Evolutionary conservation across 2,888 invertebrate species (phyloP), one percentile per base, ranked within the genome.

Genomic region (Leptodirus hochenwartii): DNA sequence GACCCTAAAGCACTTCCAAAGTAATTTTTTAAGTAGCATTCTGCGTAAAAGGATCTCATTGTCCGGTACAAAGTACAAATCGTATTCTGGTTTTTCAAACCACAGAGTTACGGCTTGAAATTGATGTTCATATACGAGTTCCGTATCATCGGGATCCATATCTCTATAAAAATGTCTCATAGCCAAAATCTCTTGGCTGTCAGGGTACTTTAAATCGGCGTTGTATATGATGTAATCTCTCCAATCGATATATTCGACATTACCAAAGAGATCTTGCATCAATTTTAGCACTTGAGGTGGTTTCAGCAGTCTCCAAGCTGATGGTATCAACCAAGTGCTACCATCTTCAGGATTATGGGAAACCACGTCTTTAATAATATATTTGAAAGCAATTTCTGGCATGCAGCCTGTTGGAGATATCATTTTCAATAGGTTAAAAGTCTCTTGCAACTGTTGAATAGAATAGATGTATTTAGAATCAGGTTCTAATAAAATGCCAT

Each of bases 141-240:
- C 60, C 1, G 40, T 49, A 2, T 33, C 25, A 14, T 52, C 45
- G 1, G 41, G 39, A 46, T 74, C 73, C 25, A 50, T 46, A 15
- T 54, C 54, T 17, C 61, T 48, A 34, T 67, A 67, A 4, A 44
- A 47, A 29, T 54, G 51, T 15, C 68, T 60, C 6, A 60, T 38
- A 10, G 54, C 44, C 23, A 73, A 20, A 20, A 20, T 58, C 54
- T 17, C 60, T 48, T 0, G 51, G 59, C 1, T 74, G 73, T 44
- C 58, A 64, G 72, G 72, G 45, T 56, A 64, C 24, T 54, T 50
- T 6, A 72, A 43, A 39, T 64, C 58, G 17, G 71, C 45, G 43
- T 65, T 66, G 42, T 62, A 64, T 37, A 74, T 54, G 8, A 74
- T 51, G 41, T 75, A 74, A 46, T 74, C 71, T 41, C 64, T 62